phyloP scores from a whole-genome alignment of 2,797 vertebrate genomes.

The Protonibea diacanthus region DNA sequence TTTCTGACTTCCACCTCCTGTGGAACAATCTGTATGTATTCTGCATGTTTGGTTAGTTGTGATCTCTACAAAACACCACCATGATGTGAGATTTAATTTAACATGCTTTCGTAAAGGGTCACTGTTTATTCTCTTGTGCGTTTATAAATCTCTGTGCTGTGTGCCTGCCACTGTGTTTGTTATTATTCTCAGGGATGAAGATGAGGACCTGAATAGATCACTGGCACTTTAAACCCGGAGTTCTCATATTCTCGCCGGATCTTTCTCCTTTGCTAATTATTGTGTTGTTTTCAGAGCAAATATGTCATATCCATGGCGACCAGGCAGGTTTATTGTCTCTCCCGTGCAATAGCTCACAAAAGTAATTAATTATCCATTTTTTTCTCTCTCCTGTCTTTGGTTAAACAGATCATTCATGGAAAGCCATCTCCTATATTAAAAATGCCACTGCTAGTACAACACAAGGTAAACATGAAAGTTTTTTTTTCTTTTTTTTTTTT shows the following conservation, averaged over 20 bases:
- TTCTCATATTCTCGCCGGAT: slow-evolving; percentile 99
- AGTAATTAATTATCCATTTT: slow-evolving; percentile 99
- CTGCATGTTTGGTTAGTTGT: slow-evolving; percentile 64
- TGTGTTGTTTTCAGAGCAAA: slow-evolving; percentile 99
- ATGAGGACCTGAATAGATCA: slow-evolving; percentile 90
- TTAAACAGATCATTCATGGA: slow-evolving; percentile 99
- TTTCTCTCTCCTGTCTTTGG: slow-evolving; percentile 94
- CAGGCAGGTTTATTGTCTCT: slow-evolving; percentile 99
- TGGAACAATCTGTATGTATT: slow-evolving; percentile 39
- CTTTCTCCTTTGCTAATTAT: slow-evolving; percentile 99
- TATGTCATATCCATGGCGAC: slow-evolving; percentile 99
- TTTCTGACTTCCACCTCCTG: slow-evolving; percentile 66
- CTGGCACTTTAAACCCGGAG: slow-evolving; percentile 98
- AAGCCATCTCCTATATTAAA: slow-evolving; percentile 93
- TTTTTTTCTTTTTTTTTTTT: slow-evolving; percentile 82
- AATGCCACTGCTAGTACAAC: slow-evolving; percentile 91
- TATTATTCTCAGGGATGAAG: slow-evolving; percentile 79
- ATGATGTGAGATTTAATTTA: slow-evolving; percentile 73
- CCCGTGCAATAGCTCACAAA: slow-evolving; percentile 99
- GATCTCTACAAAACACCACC: slow-evolving; percentile 64
- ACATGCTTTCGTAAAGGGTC: slow-evolving; percentile 65
- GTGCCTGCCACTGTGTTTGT: slow-evolving; percentile 72
- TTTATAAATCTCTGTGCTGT: slow-evolving; percentile 70
- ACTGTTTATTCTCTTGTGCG: slow-evolving; percentile 57
- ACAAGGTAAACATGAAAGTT: slow-evolving; percentile 95